Evolutionary conservation across 2,888 invertebrate genomes (phyloP).

Genomic region (Macropis europaea): DNA sequence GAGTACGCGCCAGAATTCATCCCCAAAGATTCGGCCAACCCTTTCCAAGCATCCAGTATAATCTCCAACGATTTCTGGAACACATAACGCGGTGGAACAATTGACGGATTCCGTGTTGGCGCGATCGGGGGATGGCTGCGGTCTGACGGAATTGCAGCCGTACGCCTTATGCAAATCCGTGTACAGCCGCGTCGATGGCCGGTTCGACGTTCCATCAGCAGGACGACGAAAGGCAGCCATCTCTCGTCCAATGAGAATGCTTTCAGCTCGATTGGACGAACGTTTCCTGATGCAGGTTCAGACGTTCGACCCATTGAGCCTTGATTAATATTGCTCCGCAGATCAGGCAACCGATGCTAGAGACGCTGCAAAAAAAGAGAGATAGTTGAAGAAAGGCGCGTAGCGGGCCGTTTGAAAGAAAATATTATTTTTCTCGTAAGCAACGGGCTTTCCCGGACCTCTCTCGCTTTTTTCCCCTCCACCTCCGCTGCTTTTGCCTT

Average conservation of each 20-base stretch:
- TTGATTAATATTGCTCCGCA: slow-evolving; percentile 60
- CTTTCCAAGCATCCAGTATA: not conserved
- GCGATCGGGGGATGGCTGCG: not conserved
- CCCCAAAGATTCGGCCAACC: too few species aligned
- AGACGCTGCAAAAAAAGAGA: slow-evolving; percentile 25
- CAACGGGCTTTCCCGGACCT: not conserved
- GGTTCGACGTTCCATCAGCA: slow-evolving; percentile 47
- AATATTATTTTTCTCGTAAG: slow-evolving; percentile 47
- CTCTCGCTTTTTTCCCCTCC: not conserved
- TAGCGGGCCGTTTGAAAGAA: slow-evolving; percentile 44
- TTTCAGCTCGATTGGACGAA: slow-evolving; percentile 62
- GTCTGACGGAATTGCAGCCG: slow-evolving; percentile 2
- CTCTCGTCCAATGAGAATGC: slow-evolving; percentile 52
- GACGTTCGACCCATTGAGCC: slow-evolving; percentile 56
- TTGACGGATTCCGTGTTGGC: not conserved
- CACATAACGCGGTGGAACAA: not conserved
- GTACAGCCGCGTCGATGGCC: slow-evolving; percentile 33
- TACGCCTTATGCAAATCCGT: slow-evolving; percentile 41
- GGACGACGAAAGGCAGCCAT: slow-evolving; percentile 46
- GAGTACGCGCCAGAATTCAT: too few species aligned
- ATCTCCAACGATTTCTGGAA: not conserved
- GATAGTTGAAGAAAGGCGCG: slow-evolving; percentile 1
- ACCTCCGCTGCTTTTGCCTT: not conserved
- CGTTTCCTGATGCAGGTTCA: slow-evolving; percentile 52
- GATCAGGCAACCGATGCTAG: slow-evolving; percentile 9